These are phyloP conservation scores for Aplodontia rufa DNA, from an alignment of 2,113 vertebrate genomes.

Conservation along the genomic window DNA sequence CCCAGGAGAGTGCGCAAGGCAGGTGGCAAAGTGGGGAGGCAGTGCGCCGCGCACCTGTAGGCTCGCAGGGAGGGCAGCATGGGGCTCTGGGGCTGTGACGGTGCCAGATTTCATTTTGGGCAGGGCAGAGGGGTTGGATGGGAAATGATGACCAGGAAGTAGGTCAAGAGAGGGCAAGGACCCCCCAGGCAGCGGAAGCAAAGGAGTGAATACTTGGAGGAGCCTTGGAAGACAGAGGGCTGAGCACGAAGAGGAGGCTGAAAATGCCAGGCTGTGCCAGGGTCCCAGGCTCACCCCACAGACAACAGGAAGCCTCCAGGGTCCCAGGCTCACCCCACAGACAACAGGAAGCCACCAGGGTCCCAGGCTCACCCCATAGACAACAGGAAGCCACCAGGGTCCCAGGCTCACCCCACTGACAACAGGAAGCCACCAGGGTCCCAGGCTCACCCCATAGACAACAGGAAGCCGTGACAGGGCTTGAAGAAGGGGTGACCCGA, in stretches of 20 bases:
- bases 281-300: background rate
- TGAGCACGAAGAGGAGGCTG: too few relatives aligned
- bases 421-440: background rate
- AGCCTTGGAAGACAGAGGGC: background rate
- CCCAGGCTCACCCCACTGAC: background rate
- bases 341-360: background rate
- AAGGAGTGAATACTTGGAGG: background rate
- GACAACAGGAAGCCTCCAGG: background rate
- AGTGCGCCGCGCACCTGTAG: too few relatives aligned
- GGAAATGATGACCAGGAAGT: too few relatives aligned
- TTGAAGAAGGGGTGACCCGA: background rate
- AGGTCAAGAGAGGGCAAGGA: background rate
- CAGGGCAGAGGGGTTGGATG: background rate
- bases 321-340: background rate
- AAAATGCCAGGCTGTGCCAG: background rate
- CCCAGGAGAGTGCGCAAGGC: background rate
- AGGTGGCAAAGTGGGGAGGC: too few relatives aligned
- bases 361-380: background rate
- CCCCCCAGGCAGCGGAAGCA: background rate
- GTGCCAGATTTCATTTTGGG: too few relatives aligned
- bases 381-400: background rate
- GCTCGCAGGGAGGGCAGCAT: too few relatives aligned
- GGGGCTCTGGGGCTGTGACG: too few relatives aligned
- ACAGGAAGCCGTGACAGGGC: background rate
- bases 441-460: background rate